These are phyloP conservation scores for Coccyzus lansbergi DNA, from an alignment of 2,797 vertebrate genomes.

Conservation along the genomic window DNA sequence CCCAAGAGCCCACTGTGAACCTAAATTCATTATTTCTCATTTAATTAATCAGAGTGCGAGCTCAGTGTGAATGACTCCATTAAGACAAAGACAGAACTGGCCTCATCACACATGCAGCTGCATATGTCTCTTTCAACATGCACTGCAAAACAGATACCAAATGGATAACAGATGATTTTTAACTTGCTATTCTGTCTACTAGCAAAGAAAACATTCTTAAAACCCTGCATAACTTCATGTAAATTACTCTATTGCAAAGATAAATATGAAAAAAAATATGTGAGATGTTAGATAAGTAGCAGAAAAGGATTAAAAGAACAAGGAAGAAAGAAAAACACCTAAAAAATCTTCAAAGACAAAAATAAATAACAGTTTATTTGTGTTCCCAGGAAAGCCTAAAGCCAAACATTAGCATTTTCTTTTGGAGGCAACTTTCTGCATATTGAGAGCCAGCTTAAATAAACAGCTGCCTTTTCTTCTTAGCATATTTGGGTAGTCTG, in stretches of 20 bases:
- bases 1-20: background rate
- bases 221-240: background rate
- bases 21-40: background rate
- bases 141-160: background rate
- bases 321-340: constrained; percentile 29
- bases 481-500: constrained; percentile 2
- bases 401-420: constrained; percentile 52
- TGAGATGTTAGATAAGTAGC: constrained; percentile 1
- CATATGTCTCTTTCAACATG: constrained; percentile 19
- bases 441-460: constrained; percentile 30
- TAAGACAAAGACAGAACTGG: constrained; percentile 30
- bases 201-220: background rate
- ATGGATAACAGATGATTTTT: constrained; percentile 33
- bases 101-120: constrained; percentile 38
- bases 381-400: constrained; percentile 47
- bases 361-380: constrained; percentile 28
- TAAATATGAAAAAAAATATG: constrained; percentile 42
- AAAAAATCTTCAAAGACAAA: constrained; percentile 30
- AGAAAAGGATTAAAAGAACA: constrained; percentile 36
- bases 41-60: constrained; percentile 5
- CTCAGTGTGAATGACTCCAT: background rate
- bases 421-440: constrained; percentile 33
- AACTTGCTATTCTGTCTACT: background rate
- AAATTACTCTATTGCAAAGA: constrained; percentile 21
- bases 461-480: constrained; percentile 19